Base-by-base conservation (phyloP, 2,797 vertebrate genomes). In the Sibirionetta formosa region DNA sequence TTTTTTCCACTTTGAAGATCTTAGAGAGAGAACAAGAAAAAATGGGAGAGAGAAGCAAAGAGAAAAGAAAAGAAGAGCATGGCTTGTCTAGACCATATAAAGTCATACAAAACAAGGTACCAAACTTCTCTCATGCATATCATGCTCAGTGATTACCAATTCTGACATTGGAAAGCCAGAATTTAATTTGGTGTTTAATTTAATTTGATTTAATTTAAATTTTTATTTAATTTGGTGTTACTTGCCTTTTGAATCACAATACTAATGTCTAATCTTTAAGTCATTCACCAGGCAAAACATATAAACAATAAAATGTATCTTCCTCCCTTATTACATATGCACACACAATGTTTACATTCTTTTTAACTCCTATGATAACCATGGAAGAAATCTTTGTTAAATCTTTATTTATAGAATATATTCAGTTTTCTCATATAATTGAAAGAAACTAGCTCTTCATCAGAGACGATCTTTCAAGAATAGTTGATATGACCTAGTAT, bases 91-190 rank as follows among this genome's bases (percentile, higher is more conserved):
- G 31, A 23, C 4, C 15, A 27, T 18, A 69, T 4, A 76, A 48
- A 3, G 18, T 26, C 14, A 64, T 18, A 64, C 20, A 63, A 1
- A 11, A 40, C 14, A 5, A 19, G 6, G 5, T 58, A 16, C 44
- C 12, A 54, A 5, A 57, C 2, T 63, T 22, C 40, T 53, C 10
- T 78, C 22, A 18, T 7, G 2, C 7, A 15, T 31, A 20, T 29
- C 0, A 0, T 23, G 1, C 5, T 38, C 19, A 70, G 2, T 7
- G 13, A 15, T 22, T 73, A 60, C 0, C 0, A 69, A 33, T 42
- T 51, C 27, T 61, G 20, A 7, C 29, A 9, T 31, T 27, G 42
- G 13, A 35, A 66, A 40, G 40, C 40, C 40, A 42, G 40, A 42
- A 42, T 42, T 42, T 42, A 17, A 42, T 42, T 17, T 42, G 40